Evolutionary conservation across 2,888 invertebrate genomes (phyloP).

Genomic region (Mimas tiliae): DNA sequence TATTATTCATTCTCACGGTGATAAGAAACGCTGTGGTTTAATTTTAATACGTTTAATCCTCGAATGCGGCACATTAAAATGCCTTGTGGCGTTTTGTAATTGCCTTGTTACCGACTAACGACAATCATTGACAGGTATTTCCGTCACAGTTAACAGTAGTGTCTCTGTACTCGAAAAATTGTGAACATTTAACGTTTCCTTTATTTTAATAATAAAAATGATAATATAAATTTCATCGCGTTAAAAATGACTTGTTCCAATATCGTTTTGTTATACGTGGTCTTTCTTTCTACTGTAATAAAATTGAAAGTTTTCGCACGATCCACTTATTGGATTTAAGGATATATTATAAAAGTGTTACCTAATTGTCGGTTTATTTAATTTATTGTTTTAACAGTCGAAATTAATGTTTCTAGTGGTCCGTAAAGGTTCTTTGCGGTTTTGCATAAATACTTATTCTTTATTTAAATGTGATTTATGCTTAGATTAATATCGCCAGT

Average conservation of each 20-base stretch:
- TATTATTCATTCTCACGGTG: slow-evolving; percentile 32
- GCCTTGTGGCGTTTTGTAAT: slow-evolving; percentile 49
- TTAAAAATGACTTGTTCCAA: not conserved
- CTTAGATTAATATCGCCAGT: slow-evolving; percentile 6
- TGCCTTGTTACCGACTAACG: slow-evolving; percentile 46
- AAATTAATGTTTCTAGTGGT: slow-evolving; percentile 39
- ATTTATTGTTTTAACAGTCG: slow-evolving; percentile 34
- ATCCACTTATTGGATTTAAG: slow-evolving; percentile 25
- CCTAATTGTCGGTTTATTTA: slow-evolving; percentile 5
- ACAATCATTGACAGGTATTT: slow-evolving; percentile 46
- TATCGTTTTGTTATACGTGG: slow-evolving; percentile 3
- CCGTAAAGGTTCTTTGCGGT: slow-evolving; percentile 6
- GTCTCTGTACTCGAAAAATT: slow-evolving; percentile 8
- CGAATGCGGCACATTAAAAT: slow-evolving; percentile 42
- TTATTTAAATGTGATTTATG: slow-evolving; percentile 29
- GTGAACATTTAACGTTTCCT: slow-evolving; percentile 50
- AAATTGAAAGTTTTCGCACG: slow-evolving; percentile 30
- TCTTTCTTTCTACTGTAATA: slow-evolving; percentile 19
- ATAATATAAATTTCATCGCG: not conserved
- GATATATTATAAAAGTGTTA: slow-evolving; percentile 17
- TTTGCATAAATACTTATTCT: slow-evolving; percentile 41
- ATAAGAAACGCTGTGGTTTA: slow-evolving; percentile 22
- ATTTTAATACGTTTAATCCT: slow-evolving; percentile 39
- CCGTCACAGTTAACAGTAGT: slow-evolving; percentile 33
- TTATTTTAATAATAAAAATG: slow-evolving; percentile 39